phyloP scores from a whole-genome alignment of 2,888 invertebrate genomes.

The Spodoptera littoralis region DNA sequence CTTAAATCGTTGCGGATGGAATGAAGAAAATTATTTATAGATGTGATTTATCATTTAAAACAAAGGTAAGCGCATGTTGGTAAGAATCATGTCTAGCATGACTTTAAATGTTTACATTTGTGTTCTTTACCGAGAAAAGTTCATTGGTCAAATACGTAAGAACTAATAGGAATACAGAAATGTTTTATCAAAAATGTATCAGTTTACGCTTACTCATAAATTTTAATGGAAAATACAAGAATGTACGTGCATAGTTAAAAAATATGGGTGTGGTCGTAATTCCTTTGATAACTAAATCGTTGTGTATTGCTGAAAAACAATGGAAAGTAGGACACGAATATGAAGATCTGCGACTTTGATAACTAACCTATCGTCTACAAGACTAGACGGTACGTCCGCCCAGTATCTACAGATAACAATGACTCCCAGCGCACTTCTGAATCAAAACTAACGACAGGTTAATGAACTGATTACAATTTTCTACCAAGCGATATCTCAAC shows the following conservation, averaged over 20 bases:
- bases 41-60: slow-evolving; percentile 34
- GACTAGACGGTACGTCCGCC: slow-evolving; percentile 9
- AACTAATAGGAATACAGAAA: too few species aligned
- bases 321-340: background rate
- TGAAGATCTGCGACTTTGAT: slow-evolving; percentile 9
- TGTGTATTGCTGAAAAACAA: background rate
- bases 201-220: too few species aligned
- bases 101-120: too few species aligned
- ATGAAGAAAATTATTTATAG: slow-evolving; percentile 30
- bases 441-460: slow-evolving; percentile 41
- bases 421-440: slow-evolving; percentile 14
- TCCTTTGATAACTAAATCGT: too few species aligned
- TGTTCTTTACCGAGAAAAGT: too few species aligned
- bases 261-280: too few species aligned
- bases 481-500: too few species aligned
- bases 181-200: too few species aligned
- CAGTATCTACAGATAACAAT: slow-evolving; percentile 34
- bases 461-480: slow-evolving; percentile 46
- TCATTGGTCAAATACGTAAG: too few species aligned
- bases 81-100: too few species aligned
- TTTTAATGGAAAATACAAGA: too few species aligned
- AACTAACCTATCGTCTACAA: slow-evolving; percentile 1
- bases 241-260: too few species aligned
- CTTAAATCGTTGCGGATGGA: slow-evolving; percentile 29
- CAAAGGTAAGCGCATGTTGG: slow-evolving; percentile 9